Evolutionary conservation across 2,797 vertebrate genomes (phyloP).

Genomic region (Chloroceryle inda): DNA sequence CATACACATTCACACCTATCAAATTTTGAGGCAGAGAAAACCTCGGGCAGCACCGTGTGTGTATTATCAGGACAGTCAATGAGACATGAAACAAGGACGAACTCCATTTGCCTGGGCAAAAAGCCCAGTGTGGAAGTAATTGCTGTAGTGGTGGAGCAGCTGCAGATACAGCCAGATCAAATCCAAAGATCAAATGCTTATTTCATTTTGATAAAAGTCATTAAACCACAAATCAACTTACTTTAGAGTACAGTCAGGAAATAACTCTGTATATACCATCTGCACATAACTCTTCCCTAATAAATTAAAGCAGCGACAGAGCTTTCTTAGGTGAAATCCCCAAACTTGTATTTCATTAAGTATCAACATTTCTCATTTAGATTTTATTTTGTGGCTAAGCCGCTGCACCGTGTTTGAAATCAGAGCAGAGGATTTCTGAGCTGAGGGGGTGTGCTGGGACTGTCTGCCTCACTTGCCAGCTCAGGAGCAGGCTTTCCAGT

Average conservation of each 20-base stretch:
- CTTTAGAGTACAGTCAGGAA: constrained; percentile 63
- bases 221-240: constrained; percentile 77
- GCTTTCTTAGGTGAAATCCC: constrained; percentile 64
- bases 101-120: constrained; percentile 77
- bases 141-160: constrained; percentile 70
- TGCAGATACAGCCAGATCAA: constrained; percentile 75
- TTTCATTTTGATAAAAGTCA: constrained; percentile 81
- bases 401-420: not conserved
- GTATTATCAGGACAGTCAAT: constrained; percentile 64
- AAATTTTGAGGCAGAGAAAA: constrained; percentile 41
- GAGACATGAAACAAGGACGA: constrained; percentile 72
- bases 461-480: not conserved
- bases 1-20: constrained; percentile 40
- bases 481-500: not conserved
- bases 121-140: constrained; percentile 75
- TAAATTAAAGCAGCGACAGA: constrained; percentile 32
- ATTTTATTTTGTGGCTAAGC: constrained; percentile 57
- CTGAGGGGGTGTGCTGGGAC: not conserved
- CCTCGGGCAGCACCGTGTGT: constrained; percentile 9
- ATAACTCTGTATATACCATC: constrained; percentile 68
- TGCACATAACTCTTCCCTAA: constrained; percentile 53
- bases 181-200: constrained; percentile 81
- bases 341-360: constrained; percentile 63
- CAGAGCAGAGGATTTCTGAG: constrained; percentile 11
- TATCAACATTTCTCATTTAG: constrained; percentile 37